Conservation (phyloP, 2,888 invertebrate species). For the Rhopalosiphum nymphaeae region DNA sequence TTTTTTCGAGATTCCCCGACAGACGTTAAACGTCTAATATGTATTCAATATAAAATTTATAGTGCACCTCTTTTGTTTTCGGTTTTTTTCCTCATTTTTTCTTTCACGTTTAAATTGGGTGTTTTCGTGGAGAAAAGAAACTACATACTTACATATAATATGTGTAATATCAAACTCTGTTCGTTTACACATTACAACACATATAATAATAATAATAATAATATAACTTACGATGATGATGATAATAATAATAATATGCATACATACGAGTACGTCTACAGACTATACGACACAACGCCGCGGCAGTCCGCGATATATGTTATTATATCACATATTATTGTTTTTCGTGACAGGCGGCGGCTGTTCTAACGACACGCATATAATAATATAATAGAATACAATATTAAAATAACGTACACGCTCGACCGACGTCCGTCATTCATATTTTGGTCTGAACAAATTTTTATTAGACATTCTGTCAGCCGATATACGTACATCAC, state of each 20-base stretch:
- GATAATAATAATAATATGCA: not conserved
- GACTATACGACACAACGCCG: not conserved
- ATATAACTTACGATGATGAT: not conserved
- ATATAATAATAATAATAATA: not conserved
- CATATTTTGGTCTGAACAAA: not conserved
- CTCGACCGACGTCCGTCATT: constrained; percentile 3
- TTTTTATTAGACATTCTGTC: constrained; percentile 4
- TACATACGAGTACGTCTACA: not conserved
- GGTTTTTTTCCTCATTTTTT: not conserved
- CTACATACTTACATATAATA: not conserved
- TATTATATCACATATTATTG: constrained; percentile 22
- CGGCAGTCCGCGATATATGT: not conserved
- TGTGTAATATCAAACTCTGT: not conserved
- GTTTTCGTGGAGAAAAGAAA: not conserved
- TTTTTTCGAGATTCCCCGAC: constrained; percentile 35
- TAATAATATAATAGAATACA: not conserved
- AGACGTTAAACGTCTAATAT: constrained; percentile 61
- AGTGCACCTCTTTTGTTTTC: constrained; percentile 38
- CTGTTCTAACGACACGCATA: not conserved
- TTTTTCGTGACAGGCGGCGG: not conserved
- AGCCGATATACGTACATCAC: not conserved
- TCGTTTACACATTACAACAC: not conserved
- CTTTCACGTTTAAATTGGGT: constrained; percentile 32
- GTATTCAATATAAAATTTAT: constrained; percentile 53
- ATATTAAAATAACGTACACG: not conserved